Base-by-base conservation (phyloP, 2,888 invertebrate genomes). In the Erannis defoliaria region DNA sequence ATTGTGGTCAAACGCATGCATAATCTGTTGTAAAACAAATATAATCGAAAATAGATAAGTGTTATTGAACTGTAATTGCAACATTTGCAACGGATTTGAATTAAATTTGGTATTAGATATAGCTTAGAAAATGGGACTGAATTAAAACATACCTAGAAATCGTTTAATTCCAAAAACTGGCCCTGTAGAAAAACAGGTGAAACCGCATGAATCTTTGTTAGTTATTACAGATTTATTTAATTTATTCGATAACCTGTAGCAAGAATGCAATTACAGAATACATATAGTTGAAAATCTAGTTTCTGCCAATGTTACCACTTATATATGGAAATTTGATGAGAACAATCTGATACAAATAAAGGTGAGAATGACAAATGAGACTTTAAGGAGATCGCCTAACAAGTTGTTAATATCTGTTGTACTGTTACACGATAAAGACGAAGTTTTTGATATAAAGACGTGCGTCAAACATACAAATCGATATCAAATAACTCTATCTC, bases 401-500 rank as follows among this genome's bases (percentile, higher is more conserved):
- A 26, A 54, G 31, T n/a, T 14, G 31, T 38, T 58, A 16, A 12
- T 42, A 38, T 33, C 10, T 18, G 5, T n/a, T 16, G 12, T 54
- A 53, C 53, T 42, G 53, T 53, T 46, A 46, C n/a, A 21, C 21
- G 18, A 40, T 46, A 38, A 33, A 59, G 35, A 54, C 26, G 35
- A 54, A 37, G 42, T n/a, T 31, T 33, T 46, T 42, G 16, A 48
- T 29, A 48, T 18, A 61, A 69, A 51, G 55, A 66, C 63, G 45
- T 43, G 55, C 55, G 46, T 46, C 38, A 8, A 23, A 56, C 46
- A 56, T 56, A 66, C 50, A 62, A 61, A 70, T 70, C 64, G 59
- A 62, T 62, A 63, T 59, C 43, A 68, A 71, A 77, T 70, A 69
- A 69, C 72, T 75, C 73, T 74, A 78, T 78, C 71, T 63, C 61